Evolutionary conservation across 2,888 invertebrate species (phyloP).

Genomic region (Caenorhabditis sp.): DNA sequence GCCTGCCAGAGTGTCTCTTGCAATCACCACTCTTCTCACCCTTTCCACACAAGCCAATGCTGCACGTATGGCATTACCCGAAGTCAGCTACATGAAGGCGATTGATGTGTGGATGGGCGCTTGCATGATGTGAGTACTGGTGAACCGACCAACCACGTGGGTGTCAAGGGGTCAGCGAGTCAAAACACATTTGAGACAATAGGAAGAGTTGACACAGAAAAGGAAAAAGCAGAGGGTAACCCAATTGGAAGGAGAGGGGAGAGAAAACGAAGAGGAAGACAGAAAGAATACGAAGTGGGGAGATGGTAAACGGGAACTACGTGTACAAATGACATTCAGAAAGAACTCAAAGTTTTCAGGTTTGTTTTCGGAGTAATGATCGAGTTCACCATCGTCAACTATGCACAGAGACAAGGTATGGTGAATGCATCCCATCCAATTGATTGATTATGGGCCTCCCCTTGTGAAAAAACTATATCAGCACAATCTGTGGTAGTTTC

Average conservation of each 20-base stretch:
- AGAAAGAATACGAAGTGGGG: not conserved
- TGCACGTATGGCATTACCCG: constrained; percentile 82
- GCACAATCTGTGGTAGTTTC: constrained; percentile 62
- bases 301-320: not conserved
- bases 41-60: constrained; percentile 82
- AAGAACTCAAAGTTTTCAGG: constrained; percentile 61
- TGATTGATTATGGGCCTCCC: constrained; percentile 6
- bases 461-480: constrained; percentile 16
- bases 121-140: constrained; percentile 75
- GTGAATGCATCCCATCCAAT: constrained; percentile 23
- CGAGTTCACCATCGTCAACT: constrained; percentile 78
- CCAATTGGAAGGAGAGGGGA: constrained; percentile 25
- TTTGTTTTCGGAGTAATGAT: constrained; percentile 79
- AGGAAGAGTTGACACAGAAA: constrained; percentile 28
- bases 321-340: constrained; percentile 6
- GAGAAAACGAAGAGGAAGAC: not conserved
- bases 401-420: constrained; percentile 76
- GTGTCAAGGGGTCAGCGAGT: constrained; percentile 30
- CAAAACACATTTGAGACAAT: constrained; percentile 55
- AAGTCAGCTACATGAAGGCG: constrained; percentile 79
- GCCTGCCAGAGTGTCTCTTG: constrained; percentile 84
- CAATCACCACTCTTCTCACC: constrained; percentile 82
- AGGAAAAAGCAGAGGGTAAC: constrained; percentile 23
- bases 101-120: constrained; percentile 81
- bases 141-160: constrained; percentile 29